A percentile compares a stretch with the other conserved stretches of the same genome.
Evolutionary conservation across 2,797 vertebrate genomes (phyloP).

Genomic region (Nasua narica): DNA sequence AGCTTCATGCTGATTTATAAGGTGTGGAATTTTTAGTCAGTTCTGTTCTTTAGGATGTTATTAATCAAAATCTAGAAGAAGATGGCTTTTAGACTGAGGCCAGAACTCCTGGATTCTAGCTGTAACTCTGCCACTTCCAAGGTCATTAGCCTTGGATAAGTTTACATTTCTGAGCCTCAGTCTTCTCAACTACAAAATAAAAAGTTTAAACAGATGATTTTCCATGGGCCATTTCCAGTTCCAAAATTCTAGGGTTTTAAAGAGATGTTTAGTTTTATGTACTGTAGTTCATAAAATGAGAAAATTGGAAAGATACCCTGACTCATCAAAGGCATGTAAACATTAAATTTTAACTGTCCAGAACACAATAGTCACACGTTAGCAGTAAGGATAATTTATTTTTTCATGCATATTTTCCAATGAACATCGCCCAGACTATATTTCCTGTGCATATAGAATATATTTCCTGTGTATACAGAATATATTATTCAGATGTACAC

Average conservation of each 20-base stretch:
- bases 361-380: neutral
- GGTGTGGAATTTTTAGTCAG: slow-evolving; percentile 36
- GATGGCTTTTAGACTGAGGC: neutral
- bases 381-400: neutral
- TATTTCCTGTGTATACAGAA: neutral
- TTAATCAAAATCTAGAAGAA: slow-evolving; percentile 46
- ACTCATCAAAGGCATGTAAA: slow-evolving; percentile 15
- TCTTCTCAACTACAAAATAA: slow-evolving; percentile 8
- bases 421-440: neutral
- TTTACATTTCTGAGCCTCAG: slow-evolving; percentile 1
- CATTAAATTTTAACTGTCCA: neutral
- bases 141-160: neutral
- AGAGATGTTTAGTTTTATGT: slow-evolving; percentile 1
- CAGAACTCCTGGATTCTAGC: neutral
- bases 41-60: neutral
- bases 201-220: neutral
- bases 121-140: neutral
- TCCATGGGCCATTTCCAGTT: neutral
- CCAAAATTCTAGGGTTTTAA: neutral
- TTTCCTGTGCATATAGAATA: neutral
- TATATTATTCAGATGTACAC: neutral
- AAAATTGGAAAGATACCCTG: neutral
- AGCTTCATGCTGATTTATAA: slow-evolving; percentile 59
- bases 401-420: neutral
- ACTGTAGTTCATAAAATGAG: slow-evolving; percentile 24